phyloP scores from a whole-genome alignment of 2,113 vertebrate genomes.

The Cottus gobio region DNA sequence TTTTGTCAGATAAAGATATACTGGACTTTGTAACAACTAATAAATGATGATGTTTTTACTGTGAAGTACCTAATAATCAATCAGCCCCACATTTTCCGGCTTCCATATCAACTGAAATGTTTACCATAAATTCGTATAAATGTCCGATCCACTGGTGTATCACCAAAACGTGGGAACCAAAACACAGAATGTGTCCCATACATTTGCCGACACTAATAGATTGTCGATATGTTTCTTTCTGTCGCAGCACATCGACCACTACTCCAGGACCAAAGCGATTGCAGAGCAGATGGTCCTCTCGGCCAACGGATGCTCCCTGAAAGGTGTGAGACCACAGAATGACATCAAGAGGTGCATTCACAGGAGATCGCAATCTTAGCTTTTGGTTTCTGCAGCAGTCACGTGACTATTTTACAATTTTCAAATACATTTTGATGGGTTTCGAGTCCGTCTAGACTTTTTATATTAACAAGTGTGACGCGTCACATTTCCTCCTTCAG shows the following conservation, averaged over 20 bases:
- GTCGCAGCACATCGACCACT: slow-evolving; percentile 91
- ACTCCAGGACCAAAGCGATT: slow-evolving; percentile 94
- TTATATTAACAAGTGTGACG: slow-evolving; percentile 42
- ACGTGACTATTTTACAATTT: slow-evolving; percentile 31
- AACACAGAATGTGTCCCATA: background rate
- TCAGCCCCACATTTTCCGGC: background rate
- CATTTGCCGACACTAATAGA: background rate
- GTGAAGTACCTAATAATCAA: background rate
- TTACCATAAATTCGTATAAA: background rate
- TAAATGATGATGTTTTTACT: background rate
- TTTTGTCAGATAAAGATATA: background rate
- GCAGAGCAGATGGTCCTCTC: slow-evolving; percentile 92
- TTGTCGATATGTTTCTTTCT: background rate
- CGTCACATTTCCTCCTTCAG: slow-evolving; percentile 1
- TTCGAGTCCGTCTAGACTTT: slow-evolving; percentile 14
- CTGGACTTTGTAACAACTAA: background rate
- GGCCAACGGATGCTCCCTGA: slow-evolving; percentile 86
- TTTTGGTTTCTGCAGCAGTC: too few relatives aligned
- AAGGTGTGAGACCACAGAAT: slow-evolving; percentile 80
- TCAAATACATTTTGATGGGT: background rate
- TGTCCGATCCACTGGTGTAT: background rate
- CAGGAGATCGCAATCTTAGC: too few relatives aligned
- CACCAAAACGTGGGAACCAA: background rate
- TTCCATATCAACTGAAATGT: background rate
- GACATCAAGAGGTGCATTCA: too few relatives aligned